Evolutionary conservation across 2,113 vertebrate species (phyloP), one percentile per base, ranked within the genome.

Genomic region (Mohoua ochrocephala): DNA sequence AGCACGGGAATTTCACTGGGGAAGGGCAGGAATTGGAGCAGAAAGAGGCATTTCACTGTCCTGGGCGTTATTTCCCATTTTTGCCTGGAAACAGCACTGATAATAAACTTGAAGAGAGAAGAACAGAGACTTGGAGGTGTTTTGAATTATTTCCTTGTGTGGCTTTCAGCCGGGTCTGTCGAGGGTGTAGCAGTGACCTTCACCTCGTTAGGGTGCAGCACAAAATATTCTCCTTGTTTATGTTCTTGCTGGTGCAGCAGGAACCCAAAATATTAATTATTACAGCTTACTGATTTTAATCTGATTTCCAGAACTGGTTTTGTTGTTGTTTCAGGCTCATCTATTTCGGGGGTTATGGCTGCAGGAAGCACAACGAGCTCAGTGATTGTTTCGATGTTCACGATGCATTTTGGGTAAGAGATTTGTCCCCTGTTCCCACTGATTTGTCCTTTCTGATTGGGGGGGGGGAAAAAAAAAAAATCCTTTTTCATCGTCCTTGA

Each of bases 261-360:
- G 11, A 64, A 93, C 30, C 60, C 33, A 12, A 52, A 76, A 20
- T 7, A 49, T 3, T 7, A 31, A 33, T 68, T 15, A 13, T 24
- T 33, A 1, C 59, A 47, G 27, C 41, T 81, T 12, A 2, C 23
- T 86, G 1, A 4, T 33, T 14, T 11, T 15, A 18, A 24, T 79
- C 41, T n/a, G n/a, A 1, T 31, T 67, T 20, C 2, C 49, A 31
- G 35, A 81, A 7, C 2, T 18, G 35, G 1, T 7, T 27, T 60
- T 91, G 53, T 82, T 73, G 13, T 57, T 87, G 60, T 96, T 97
- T 39, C 85, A 99, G 99, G 89, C 96, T 99, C 19, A 98, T 99
- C 95, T 99, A 99, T 97, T 99, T 99, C 95, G 99, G 99, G 95
- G 99, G 99, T 69, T 99, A 99, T 88, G 99, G 99, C 75, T 99